phyloP scores from a whole-genome alignment of 2,113 vertebrate genomes.

The Struthidea cinerea region DNA sequence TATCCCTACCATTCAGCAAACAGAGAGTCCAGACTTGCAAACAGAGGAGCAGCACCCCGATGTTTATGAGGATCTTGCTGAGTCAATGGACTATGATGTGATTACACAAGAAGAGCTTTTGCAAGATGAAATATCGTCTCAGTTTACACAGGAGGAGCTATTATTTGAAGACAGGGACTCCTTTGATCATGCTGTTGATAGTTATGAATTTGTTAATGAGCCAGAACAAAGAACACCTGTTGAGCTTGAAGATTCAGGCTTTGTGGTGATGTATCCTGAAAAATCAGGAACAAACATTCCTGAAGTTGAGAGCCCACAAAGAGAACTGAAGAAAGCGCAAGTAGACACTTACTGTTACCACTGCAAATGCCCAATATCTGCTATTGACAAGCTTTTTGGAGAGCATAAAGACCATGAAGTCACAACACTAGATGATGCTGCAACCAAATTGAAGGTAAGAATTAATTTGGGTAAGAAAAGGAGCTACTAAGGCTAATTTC shows the following conservation, averaged over 20 bases:
- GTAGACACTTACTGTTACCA: conserved; percentile 85
- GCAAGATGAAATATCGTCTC: conserved; percentile 66
- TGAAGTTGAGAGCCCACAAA: conserved; percentile 68
- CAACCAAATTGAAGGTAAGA: conserved; percentile 85
- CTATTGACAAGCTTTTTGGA: conserved; percentile 74
- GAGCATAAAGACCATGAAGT: conserved; percentile 83
- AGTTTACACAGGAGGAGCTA: conserved; percentile 47
- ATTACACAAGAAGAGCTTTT: conserved; percentile 76
- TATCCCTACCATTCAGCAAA: neutral
- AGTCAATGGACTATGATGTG: conserved; percentile 80
- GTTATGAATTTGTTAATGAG: conserved; percentile 61
- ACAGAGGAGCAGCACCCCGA: neutral
- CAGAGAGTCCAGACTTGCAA: conserved; percentile 33
- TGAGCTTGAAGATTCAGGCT: conserved; percentile 73
- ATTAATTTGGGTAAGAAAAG: neutral
- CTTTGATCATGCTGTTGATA: conserved; percentile 51
- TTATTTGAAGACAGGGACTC: conserved; percentile 66
- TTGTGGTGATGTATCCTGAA: conserved; percentile 79
- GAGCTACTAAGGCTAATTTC: neutral
- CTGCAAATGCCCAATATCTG: conserved; percentile 83
- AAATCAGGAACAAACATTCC: conserved; percentile 38
- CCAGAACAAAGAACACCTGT: conserved; percentile 36
- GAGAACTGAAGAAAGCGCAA: conserved; percentile 75
- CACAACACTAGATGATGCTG: conserved; percentile 79
- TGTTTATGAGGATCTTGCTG: conserved; percentile 68